These are phyloP conservation scores for Bombus sibiricus DNA, from an alignment of 1,140 invertebrate genomes.

Conservation along the genomic window DNA sequence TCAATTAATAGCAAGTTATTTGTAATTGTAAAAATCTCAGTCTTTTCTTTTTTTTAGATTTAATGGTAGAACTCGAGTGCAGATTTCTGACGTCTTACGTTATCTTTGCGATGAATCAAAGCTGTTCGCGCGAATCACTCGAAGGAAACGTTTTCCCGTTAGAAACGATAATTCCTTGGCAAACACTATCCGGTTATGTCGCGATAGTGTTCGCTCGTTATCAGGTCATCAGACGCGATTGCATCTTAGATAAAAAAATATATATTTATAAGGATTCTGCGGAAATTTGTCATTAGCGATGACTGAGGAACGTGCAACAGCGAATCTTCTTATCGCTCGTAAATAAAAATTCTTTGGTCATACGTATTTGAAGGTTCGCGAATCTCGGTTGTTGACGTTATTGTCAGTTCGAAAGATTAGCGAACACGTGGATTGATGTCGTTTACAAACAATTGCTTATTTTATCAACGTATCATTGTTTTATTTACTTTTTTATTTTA, in stretches of 20 bases:
- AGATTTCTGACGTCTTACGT: background rate
- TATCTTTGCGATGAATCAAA: slow-evolving; percentile 20
- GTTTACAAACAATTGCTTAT: background rate
- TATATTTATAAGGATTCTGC: background rate
- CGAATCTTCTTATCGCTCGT: background rate
- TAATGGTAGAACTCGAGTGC: background rate
- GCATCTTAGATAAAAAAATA: background rate
- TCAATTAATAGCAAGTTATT: background rate
- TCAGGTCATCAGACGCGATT: slow-evolving; percentile 13
- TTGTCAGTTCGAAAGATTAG: background rate
- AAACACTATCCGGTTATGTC: slow-evolving; percentile 1
- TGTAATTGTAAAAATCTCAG: background rate
- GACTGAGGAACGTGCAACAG: background rate
- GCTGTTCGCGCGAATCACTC: background rate
- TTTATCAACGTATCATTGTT: background rate
- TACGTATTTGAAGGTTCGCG: background rate
- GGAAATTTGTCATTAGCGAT: background rate
- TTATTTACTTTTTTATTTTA: background rate
- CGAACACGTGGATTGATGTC: background rate
- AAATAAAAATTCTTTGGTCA: background rate
- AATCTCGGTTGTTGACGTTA: background rate
- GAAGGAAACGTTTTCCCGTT: background rate
- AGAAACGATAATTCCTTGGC: background rate
- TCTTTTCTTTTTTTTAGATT: background rate
- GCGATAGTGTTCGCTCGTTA: slow-evolving; percentile 16